These are phyloP conservation scores for Numida meleagris DNA, from an alignment of 2,113 vertebrate species.

Conservation along the genomic window DNA sequence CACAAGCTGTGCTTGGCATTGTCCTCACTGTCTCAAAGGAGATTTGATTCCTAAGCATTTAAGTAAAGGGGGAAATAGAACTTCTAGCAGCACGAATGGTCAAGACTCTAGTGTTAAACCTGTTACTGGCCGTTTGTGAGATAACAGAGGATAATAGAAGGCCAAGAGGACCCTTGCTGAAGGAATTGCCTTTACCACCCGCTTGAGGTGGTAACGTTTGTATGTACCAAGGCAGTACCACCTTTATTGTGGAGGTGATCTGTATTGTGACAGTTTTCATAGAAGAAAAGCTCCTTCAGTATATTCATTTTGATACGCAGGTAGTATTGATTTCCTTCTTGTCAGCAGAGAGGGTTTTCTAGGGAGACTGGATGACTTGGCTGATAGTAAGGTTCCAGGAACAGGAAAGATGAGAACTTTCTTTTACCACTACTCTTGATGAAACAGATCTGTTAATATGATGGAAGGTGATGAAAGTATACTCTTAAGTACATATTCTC, in stretches of 20 bases:
- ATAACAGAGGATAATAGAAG: neutral
- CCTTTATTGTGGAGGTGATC: neutral
- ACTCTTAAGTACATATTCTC: too few relatives aligned
- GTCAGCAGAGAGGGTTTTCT: neutral
- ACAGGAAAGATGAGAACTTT: neutral
- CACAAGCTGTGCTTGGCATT: neutral
- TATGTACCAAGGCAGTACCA: neutral
- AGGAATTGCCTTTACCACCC: neutral
- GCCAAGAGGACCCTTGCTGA: neutral
- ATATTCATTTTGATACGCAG: neutral
- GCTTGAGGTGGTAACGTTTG: neutral
- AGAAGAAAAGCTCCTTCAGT: neutral
- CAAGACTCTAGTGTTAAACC: neutral
- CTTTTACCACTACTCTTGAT: rapidly evolving
- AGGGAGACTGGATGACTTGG: neutral
- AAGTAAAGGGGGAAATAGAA: neutral
- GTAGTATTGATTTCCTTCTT: neutral
- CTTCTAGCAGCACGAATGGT: rapidly evolving
- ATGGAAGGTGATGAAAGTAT: neutral
- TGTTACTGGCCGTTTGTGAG: neutral
- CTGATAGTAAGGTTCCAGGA: neutral
- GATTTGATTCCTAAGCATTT: neutral
- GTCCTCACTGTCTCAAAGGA: neutral
- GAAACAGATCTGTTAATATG: neutral
- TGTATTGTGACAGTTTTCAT: neutral